phyloP scores from a whole-genome alignment of 2,113 vertebrate genomes.

The Gymnobelideus leadbeateri region DNA sequence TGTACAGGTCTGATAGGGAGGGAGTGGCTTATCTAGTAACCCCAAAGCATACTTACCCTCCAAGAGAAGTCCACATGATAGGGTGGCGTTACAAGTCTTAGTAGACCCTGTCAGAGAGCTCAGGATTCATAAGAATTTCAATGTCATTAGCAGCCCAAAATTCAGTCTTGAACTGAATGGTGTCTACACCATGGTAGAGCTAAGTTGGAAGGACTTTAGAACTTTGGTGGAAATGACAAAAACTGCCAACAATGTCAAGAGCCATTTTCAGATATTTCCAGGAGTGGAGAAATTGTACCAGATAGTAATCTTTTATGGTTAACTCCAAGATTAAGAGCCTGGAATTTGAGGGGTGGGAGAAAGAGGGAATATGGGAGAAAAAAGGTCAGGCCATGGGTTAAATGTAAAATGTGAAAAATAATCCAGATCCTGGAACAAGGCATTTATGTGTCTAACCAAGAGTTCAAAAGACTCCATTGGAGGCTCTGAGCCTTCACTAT shows the following conservation, averaged over 20 bases:
- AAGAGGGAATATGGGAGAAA: no score
- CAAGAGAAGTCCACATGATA: not conserved
- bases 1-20: not conserved
- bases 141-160: not conserved
- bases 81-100: not conserved
- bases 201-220: no score
- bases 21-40: not conserved
- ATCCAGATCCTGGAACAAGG: not conserved
- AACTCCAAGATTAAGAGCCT: not conserved
- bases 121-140: not conserved
- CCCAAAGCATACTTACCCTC: no score
- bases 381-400: not conserved
- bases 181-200: no score
- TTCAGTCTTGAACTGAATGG: not conserved
- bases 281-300: not conserved
- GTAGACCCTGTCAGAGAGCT: not conserved
- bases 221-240: no score
- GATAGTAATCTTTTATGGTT: not conserved
- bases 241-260: not conserved
- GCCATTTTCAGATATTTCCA: not conserved
- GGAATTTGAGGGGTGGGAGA: no score
- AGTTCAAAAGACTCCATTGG: not conserved
- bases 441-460: not conserved
- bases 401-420: not conserved
- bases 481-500: not conserved